phyloP scores from a whole-genome alignment of 2,888 invertebrate species.

The Ramazzottius varieornatus region DNA sequence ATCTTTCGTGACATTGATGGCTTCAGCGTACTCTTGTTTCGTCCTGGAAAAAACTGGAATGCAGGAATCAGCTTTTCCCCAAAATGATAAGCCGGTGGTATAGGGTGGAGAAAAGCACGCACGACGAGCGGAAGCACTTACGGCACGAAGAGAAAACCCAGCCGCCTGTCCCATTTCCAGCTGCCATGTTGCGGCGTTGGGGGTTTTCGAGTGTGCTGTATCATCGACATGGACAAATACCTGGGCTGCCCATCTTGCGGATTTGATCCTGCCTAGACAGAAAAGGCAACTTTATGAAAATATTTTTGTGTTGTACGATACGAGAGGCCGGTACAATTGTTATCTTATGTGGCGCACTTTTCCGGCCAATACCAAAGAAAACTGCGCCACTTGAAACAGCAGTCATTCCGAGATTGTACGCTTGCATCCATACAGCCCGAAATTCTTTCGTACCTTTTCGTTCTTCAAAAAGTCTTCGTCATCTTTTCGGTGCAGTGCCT shows the following conservation, averaged over 20 bases:
- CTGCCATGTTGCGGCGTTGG: background rate
- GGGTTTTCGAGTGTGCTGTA: background rate
- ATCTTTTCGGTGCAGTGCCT: background rate
- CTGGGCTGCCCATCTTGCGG: too few species aligned
- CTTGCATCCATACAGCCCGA: too few species aligned
- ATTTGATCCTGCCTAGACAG: background rate
- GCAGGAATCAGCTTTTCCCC: background rate
- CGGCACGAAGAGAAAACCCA: background rate
- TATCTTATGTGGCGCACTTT: too few species aligned
- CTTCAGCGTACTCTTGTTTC: background rate
- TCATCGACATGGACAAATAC: background rate
- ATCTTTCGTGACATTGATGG: background rate
- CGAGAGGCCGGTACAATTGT: too few species aligned
- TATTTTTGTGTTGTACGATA: too few species aligned
- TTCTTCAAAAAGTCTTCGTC: background rate
- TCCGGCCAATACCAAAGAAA: too few species aligned
- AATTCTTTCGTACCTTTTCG: background rate
- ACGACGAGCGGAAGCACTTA: too few species aligned
- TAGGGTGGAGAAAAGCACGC: background rate
- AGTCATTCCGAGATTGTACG: too few species aligned
- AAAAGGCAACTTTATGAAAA: background rate
- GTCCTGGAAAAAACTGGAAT: background rate
- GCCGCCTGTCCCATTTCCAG: background rate
- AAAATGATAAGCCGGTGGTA: background rate
- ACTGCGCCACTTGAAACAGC: too few species aligned